Percentiles rank a stretch among this genome's conserved stretches.
Evolutionary conservation across 2,113 vertebrate species (phyloP).

Genomic region (Apistogramma diplotaenia): DNA sequence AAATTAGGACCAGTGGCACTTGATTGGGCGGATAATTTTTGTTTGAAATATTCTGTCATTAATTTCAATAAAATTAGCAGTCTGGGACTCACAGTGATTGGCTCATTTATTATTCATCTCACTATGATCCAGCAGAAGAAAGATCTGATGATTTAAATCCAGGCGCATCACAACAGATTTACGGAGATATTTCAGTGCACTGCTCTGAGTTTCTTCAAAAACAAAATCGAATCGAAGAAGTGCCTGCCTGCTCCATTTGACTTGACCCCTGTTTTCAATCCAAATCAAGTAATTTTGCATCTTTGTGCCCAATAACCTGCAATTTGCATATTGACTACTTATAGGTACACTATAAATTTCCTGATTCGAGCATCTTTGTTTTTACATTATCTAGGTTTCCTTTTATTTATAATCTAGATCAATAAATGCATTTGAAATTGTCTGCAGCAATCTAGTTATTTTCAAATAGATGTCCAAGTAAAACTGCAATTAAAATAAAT

Average conservation of each 20-base stretch:
- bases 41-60: conserved; percentile 10
- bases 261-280: neutral
- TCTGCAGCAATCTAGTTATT: neutral
- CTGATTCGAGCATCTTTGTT: neutral
- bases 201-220: neutral
- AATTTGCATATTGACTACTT: neutral
- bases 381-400: neutral
- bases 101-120: conserved; percentile 41
- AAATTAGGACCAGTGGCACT: neutral
- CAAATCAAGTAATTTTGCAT: neutral
- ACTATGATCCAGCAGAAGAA: conserved; percentile 13
- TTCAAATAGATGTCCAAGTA: neutral
- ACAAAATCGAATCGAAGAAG: neutral
- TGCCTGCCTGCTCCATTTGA: neutral
- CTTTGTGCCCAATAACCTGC: neutral
- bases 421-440: neutral
- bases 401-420: neutral
- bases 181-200: neutral
- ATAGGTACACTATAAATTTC: neutral
- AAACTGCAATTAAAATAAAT: neutral
- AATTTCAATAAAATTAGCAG: conserved; percentile 37
- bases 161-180: neutral
- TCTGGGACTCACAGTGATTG: conserved; percentile 21
- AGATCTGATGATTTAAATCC: conserved; percentile 3
- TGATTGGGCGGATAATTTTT: neutral